phyloP scores from a whole-genome alignment of 2,113 vertebrate genomes.

The Caloenas nicobarica region DNA sequence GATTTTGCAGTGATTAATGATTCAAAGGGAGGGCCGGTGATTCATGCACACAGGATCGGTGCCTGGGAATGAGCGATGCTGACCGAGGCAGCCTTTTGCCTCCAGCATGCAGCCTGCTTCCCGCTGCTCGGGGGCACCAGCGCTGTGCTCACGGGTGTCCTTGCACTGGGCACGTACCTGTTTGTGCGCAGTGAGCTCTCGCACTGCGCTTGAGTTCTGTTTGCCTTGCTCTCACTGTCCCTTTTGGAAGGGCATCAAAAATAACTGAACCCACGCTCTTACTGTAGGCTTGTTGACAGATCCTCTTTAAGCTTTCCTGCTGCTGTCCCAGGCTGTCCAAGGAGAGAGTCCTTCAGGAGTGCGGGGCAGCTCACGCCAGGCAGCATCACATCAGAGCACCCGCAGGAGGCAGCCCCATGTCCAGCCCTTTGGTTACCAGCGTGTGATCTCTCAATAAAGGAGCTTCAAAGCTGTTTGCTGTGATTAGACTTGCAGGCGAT shows the following conservation, averaged over 20 bases:
- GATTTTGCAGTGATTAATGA: slow-evolving; percentile 43
- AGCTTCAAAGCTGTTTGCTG: background rate
- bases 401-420: background rate
- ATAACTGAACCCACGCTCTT: background rate
- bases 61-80: background rate
- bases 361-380: accelerated
- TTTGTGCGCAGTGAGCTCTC: accelerated
- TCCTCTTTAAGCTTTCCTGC: background rate
- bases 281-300: background rate
- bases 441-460: background rate
- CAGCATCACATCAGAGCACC: accelerated
- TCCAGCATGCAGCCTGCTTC: background rate
- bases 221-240: background rate
- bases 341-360: background rate
- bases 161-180: background rate
- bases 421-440: background rate
- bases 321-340: background rate
- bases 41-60: background rate
- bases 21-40: background rate
- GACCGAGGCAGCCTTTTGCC: background rate
- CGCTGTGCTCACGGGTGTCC: background rate
- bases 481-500: background rate
- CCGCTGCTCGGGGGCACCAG: background rate
- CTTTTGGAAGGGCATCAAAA: background rate
- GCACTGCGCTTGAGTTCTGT: accelerated